phyloP scores from a whole-genome alignment of 2,797 vertebrate genomes.

The Sebastolobus altivelis region DNA sequence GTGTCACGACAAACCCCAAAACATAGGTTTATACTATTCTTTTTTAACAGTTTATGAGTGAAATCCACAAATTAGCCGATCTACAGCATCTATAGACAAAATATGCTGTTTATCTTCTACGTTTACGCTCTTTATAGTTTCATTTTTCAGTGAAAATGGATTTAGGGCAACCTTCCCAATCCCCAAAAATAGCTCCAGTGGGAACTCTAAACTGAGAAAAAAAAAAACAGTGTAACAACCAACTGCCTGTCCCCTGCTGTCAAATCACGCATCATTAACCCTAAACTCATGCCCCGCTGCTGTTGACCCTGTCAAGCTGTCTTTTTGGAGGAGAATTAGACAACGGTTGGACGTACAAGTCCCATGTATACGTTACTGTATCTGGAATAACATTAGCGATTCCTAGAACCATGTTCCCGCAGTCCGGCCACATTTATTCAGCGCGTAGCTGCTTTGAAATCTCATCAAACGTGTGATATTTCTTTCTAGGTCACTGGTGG shows the following conservation, averaged over 20 bases:
- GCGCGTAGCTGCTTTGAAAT: conserved; percentile 48
- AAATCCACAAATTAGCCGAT: background rate
- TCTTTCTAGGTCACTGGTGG: conserved; percentile 66
- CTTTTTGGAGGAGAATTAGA: conserved; percentile 36
- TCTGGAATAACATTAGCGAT: conserved; percentile 9
- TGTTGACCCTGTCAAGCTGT: conserved; percentile 42
- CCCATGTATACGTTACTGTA: background rate
- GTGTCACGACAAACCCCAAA: background rate
- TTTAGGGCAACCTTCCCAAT: background rate
- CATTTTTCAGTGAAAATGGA: background rate
- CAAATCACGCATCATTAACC: conserved; percentile 63
- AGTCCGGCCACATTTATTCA: conserved; percentile 45
- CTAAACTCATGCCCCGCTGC: conserved; percentile 42
- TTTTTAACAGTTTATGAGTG: background rate
- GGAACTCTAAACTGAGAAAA: conserved; percentile 32
- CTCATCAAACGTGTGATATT: conserved; percentile 57
- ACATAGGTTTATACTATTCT: background rate
- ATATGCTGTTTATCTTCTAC: background rate
- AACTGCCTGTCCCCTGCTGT: conserved; percentile 44
- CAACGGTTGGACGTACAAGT: conserved; percentile 24
- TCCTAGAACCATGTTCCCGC: conserved; percentile 29
- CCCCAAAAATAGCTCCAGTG: conserved; percentile 25
- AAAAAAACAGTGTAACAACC: conserved; percentile 8
- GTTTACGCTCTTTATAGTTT: background rate
- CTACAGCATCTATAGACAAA: too few species aligned